A percentile compares a stretch with the other conserved stretches of the same genome.
phyloP scores from a whole-genome alignment of 2,113 vertebrate species.

The Bujurquina vittata region DNA sequence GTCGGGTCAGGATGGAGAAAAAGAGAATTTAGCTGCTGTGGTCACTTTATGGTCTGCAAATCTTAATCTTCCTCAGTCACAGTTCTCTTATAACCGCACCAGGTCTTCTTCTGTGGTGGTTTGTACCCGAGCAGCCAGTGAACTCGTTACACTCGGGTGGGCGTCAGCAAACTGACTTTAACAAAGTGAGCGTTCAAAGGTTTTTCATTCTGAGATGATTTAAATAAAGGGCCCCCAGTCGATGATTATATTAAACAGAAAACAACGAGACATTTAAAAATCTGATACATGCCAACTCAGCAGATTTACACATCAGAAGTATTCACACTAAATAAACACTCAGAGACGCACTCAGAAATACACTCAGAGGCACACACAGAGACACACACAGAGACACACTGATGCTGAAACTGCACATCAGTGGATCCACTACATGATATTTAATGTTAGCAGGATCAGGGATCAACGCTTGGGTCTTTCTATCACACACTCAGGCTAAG shows the following conservation, averaged over 20 bases:
- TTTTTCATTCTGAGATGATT: not conserved
- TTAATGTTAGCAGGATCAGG: not conserved
- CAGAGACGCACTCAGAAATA: too few species aligned
- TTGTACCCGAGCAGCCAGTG: too few species aligned
- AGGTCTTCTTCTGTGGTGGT: too few species aligned
- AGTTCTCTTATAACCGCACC: too few species aligned
- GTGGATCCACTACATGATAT: not conserved
- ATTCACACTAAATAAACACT: not conserved
- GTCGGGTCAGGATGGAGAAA: not conserved
- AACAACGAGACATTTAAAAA: not conserved
- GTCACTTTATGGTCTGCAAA: not conserved
- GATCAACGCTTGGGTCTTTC: conserved; percentile 16
- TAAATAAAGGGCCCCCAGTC: not conserved
- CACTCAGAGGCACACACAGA: too few species aligned
- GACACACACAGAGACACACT: too few species aligned
- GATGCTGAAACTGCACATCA: not conserved
- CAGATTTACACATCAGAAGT: not conserved
- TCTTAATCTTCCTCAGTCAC: not conserved
- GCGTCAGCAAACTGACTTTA: not conserved
- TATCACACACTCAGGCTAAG: conserved; percentile 52
- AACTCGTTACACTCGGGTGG: not conserved
- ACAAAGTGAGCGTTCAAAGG: too few species aligned
- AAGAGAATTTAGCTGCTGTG: not conserved
- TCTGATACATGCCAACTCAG: not conserved
- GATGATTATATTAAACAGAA: not conserved